A percentile compares a stretch with the other conserved stretches of the same genome.
Evolutionary conservation across 2,888 invertebrate species (phyloP).

Genomic region (Spisula solida): DNA sequence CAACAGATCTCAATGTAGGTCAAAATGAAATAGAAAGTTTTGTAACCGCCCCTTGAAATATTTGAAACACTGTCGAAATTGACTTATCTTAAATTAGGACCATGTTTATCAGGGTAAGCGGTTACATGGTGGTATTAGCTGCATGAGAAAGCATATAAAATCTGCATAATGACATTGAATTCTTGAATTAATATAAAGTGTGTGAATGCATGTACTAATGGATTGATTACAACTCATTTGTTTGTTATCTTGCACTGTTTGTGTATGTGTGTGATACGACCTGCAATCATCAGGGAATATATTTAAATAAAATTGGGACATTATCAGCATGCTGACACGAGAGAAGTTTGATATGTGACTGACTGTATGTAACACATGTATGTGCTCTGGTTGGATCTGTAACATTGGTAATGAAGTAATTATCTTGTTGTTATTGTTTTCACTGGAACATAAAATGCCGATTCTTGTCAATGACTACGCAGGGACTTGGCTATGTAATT

Average conservation of each 20-base stretch:
- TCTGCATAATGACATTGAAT: slow-evolving; percentile 47
- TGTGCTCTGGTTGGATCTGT: neutral
- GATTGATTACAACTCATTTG: slow-evolving; percentile 39
- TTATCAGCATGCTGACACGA: neutral
- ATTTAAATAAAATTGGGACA: neutral
- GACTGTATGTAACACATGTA: neutral
- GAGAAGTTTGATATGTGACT: neutral
- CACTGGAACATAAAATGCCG: no score
- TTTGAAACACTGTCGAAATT: neutral
- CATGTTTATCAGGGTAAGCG: slow-evolving; percentile 44
- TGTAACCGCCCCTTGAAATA: neutral
- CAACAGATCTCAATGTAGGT: neutral
- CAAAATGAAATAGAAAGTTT: neutral
- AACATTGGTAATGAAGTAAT: no score
- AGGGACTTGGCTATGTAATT: no score
- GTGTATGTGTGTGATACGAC: neutral
- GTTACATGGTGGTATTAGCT: slow-evolving; percentile 38
- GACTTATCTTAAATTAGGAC: slow-evolving; percentile 30
- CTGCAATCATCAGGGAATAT: slow-evolving; percentile 5
- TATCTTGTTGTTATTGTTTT: no score
- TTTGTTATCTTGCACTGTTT: slow-evolving; percentile 12
- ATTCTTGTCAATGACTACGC: no score
- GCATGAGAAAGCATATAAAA: slow-evolving; percentile 40
- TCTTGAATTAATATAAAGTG: slow-evolving; percentile 36
- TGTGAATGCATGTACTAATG: slow-evolving; percentile 30